Evolutionary conservation across 1,140 invertebrate genomes (phyloP), one percentile per base, ranked within the genome.

Genomic region (Drosophila leontia): DNA sequence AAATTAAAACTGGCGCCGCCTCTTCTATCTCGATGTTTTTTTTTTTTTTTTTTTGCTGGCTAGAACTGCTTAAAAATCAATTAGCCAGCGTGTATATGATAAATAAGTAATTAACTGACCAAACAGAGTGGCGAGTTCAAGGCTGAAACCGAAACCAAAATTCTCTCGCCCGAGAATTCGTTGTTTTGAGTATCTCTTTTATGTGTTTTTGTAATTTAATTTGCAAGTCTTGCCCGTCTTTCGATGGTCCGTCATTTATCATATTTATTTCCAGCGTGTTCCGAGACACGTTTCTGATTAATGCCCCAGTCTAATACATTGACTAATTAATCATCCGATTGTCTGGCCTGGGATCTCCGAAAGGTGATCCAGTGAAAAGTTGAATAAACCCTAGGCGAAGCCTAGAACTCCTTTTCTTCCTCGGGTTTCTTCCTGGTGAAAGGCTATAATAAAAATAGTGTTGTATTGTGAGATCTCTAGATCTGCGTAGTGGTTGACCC

Each of bases 141-240:
- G 84, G 84, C 75, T 75, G 63, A 82, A 45, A 63, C 44, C 35
- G 55, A 59, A 76, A 67, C 35, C 62, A 57, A 67, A 67, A 62
- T 47, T 32, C 51, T 56, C 13, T 56, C 39, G 35, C 13, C 11
- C 53, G 60, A 63, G 58, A 71, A 58, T 47, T 72, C 34, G 50
- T 19, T 51, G n/a, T 51, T 29, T 51, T 51, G 50, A 19, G 41
- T 56, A 34, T 67, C 23, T 56, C 48, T 68, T 58, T 67, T 63
- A 51, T 45, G 48, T 74, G 63, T 84, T 75, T 87, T 82, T 74
- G 62, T 82, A 87, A 87, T 87, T 87, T 80, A 88, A 88, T 88
- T 74, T 60, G 68, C 75, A 65, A 69, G 59, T 87, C 34, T 67
- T 47, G 65, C 50, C 74, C 65, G 70, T 82, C 81, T 87, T 76